phyloP scores from a whole-genome alignment of 1,140 invertebrate genomes.

The Zaprionus nigranus region DNA sequence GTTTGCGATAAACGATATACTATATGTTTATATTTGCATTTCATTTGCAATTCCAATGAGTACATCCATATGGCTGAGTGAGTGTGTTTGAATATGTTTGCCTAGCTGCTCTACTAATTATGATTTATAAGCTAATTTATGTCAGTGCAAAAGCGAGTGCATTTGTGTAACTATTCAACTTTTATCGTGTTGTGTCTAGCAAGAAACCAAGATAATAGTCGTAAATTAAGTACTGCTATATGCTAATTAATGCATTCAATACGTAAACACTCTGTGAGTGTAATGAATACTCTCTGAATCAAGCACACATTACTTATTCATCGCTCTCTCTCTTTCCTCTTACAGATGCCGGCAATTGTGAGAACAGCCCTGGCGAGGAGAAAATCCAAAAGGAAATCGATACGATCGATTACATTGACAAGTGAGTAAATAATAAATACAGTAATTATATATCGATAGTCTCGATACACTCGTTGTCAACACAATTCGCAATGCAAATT shows the following conservation, averaged over 20 bases:
- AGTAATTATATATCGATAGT: slow-evolving; percentile 12
- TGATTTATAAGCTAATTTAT: slow-evolving; percentile 77
- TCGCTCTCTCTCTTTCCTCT: slow-evolving; percentile 3
- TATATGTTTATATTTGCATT: slow-evolving; percentile 25
- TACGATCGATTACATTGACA: slow-evolving; percentile 82
- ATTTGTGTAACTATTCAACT: slow-evolving; percentile 39
- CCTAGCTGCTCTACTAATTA: slow-evolving; percentile 54
- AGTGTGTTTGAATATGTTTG: slow-evolving; percentile 10
- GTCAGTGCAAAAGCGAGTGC: slow-evolving; percentile 47
- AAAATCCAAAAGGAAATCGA: slow-evolving; percentile 82
- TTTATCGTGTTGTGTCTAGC: slow-evolving; percentile 36
- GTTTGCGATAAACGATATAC: slow-evolving; percentile 26
- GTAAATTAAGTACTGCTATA: slow-evolving; percentile 54
- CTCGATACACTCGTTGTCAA: slow-evolving; percentile 31
- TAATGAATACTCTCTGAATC: slow-evolving; percentile 20
- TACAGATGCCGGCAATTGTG: slow-evolving; percentile 65
- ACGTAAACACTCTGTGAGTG: slow-evolving; percentile 4
- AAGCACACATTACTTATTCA: slow-evolving; percentile 4
- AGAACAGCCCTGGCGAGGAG: slow-evolving; percentile 59
- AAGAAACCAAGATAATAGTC: slow-evolving; percentile 35
- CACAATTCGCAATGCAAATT: slow-evolving; percentile 23
- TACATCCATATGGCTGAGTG: not conserved
- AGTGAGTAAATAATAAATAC: slow-evolving; percentile 66
- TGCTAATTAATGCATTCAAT: slow-evolving; percentile 31
- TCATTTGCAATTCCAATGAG: slow-evolving; percentile 60